Base-by-base conservation (phyloP, 1,140 invertebrate genomes). In the Aphaenogaster rudis region DNA sequence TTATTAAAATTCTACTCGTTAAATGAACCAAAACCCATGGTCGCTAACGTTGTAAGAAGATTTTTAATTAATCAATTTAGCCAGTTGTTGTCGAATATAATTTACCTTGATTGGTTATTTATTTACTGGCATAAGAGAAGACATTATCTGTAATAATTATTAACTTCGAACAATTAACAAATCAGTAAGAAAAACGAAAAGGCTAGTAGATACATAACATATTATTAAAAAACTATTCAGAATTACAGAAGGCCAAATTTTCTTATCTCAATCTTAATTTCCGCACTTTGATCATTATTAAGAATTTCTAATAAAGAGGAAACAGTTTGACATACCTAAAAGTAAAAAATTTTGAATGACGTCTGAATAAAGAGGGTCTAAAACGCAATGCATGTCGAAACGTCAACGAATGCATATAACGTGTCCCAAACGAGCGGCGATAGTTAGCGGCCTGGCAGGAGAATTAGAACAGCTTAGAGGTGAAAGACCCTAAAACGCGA, bases 401-500 rank as follows among this genome's bases (percentile, higher is more conserved):
- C n/a, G 15, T 17, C 52, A 11, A 72, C 66, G 15, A 59, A 74
- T 74, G 28, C 28, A 36, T 61, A 61, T 8, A 82, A 33, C 52
- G 13, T 74, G 28, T 74, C 6, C 17, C 42, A 50, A 61, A 50
- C 28, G 42, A 74, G 50, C 8, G 7, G 1, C 54, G 28, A 28
- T 48, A 71, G 21, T 81, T 82, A 72, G 79, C 28, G 6, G 15
- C 21, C 7, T 17, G 39, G 15, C 21, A 33, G 17, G 39, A 48
- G 57, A 84, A 76, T 74, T 74, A 74, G 33, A 76, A 45, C 39
- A 59, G 42, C 42, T 36, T 59, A 71, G 13, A 36, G 5, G 66
- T 7, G 28, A 61, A 72, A 61, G 45, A 84, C 54, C 42, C 59
- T 63, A 76, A 84, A 84, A 45, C 54, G 80, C 54, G 69, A 63